Base-by-base conservation (phyloP, 1,140 invertebrate genomes). In the Papilio polytes region DNA sequence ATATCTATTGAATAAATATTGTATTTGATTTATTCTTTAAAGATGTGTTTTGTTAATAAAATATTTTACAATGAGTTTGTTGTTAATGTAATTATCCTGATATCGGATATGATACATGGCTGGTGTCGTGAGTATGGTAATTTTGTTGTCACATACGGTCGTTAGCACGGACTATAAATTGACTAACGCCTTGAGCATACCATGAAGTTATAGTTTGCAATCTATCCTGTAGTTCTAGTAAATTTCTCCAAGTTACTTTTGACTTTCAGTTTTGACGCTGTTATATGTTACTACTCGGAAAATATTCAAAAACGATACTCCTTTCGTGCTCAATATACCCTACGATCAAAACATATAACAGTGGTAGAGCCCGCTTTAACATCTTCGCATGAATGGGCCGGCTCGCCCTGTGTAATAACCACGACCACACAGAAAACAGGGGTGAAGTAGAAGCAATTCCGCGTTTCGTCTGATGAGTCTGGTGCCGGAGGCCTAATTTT, bases 71-170 rank as follows among this genome's bases (percentile, higher is more conserved):
- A 70, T 70, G 26, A 70, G 36, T 70, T 70, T 31, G 15, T 66
- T 66, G 10, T 66, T 26, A 26, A 66, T 15, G 3, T 70, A 31
- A 70, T 31, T 36, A 70, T 0, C 63, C 63, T 70, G 26, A 70
- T 70, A 70, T 18, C 26, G 26, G 26, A 70, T 36, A 70, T 70
- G 26, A 70, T 70, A 31, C 31, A 70, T 70, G 63, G 26, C 26
- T 70, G 26, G 15, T 70, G 63, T 31, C 63, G 8, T 13, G 63
- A 70, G 63, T 70, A 70, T 70, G 63, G 63, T 70, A 70, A 70
- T 70, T 70, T 36, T 70, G 13, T 70, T 70, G 63, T 70, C 63
- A 15, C 63, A 36, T 70, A 36, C 63, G 63, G 63, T 70, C 63
- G 63, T 70, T 70, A 36, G 26, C 13, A 31, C 15, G 3, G 63